A percentile compares a stretch with the other conserved stretches of the same genome.
phyloP scores from a whole-genome alignment of 2,888 invertebrate species.

The Disparrhopalites patrizii region DNA sequence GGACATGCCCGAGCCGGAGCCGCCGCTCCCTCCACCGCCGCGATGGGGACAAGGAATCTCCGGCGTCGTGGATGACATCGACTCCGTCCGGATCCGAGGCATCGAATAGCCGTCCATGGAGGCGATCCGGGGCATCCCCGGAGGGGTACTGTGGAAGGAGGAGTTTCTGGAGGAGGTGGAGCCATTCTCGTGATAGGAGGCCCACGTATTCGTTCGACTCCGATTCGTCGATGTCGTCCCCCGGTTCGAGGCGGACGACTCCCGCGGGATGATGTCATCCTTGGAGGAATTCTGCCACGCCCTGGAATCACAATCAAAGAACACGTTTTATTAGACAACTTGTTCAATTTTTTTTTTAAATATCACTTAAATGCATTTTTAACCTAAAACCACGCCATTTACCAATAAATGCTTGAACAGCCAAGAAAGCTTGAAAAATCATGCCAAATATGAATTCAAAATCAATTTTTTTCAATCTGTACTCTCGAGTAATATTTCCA shows the following conservation, averaged over 20 bases:
- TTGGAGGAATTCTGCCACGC: constrained; percentile 48
- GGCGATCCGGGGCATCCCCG: constrained; percentile 37
- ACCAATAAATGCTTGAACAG: no score
- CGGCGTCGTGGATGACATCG: constrained; percentile 33
- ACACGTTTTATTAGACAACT: no score
- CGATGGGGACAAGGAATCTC: no score
- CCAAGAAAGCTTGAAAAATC: no score
- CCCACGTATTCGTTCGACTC: constrained; percentile 40
- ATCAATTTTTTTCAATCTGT: no score
- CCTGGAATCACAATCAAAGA: no score
- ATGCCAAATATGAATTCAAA: no score
- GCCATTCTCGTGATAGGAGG: constrained; percentile 8
- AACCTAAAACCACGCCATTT: background rate
- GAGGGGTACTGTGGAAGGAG: constrained; percentile 38
- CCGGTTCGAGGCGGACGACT: no score
- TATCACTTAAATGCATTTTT: background rate
- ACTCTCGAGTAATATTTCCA: no score
- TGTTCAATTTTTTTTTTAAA: no score
- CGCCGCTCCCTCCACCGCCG: no score
- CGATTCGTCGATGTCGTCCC: no score
- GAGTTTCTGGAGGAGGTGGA: constrained; percentile 26
- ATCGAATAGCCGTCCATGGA: constrained; percentile 36
- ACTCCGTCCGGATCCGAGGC: constrained; percentile 36
- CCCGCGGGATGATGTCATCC: constrained; percentile 44
- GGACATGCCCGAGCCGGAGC: constrained; percentile 35